Evolutionary conservation across 2,113 vertebrate genomes (phyloP).

Genomic region (Zosterops borbonicus): DNA sequence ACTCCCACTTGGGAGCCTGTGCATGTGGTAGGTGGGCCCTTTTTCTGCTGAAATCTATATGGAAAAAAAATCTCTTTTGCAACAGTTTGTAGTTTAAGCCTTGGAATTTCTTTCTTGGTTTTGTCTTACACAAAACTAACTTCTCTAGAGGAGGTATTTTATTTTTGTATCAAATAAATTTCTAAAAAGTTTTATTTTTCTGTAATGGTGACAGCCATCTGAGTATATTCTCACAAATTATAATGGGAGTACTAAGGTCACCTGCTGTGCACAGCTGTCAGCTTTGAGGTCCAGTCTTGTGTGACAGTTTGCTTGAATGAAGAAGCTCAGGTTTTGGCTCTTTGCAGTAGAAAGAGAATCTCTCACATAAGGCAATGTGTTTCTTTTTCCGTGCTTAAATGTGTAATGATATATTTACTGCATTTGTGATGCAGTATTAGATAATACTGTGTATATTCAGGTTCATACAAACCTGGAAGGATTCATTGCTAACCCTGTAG

Average conservation of each 20-base stretch:
- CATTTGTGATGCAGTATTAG: background rate
- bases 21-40: background rate
- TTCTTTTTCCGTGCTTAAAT: background rate
- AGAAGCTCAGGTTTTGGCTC: background rate
- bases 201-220: background rate
- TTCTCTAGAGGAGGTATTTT: background rate
- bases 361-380: background rate
- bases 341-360: background rate
- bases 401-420: background rate
- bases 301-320: background rate
- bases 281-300: background rate
- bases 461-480: background rate
- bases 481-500: background rate
- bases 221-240: background rate
- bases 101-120: background rate
- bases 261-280: background rate
- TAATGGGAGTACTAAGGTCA: background rate
- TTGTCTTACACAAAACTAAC: background rate
- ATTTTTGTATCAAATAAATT: background rate
- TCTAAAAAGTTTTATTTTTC: background rate
- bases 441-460: background rate
- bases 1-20: background rate
- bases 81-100: background rate
- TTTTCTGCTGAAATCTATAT: background rate
- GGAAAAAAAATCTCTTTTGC: background rate